These are phyloP conservation scores for Platerodrilus igneus DNA, from an alignment of 2,888 invertebrate genomes.

Conservation along the genomic window DNA sequence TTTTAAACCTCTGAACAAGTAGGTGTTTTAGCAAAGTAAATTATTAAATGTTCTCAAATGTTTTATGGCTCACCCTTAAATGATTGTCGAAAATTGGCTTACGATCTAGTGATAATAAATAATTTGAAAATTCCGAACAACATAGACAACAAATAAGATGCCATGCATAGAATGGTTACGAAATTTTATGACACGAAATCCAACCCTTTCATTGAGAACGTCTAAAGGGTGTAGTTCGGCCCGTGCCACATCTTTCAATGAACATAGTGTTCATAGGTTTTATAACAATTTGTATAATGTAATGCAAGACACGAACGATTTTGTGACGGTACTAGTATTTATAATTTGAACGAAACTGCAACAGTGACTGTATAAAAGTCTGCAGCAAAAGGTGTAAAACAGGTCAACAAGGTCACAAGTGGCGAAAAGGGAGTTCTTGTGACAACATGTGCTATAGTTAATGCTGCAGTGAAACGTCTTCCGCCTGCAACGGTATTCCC, in stretches of 20 bases:
- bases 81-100: slow-evolving; percentile 24
- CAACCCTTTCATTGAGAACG: slow-evolving; percentile 25
- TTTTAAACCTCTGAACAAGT: slow-evolving; percentile 23
- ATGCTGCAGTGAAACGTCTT: slow-evolving; percentile 33
- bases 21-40: slow-evolving; percentile 17
- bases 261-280: slow-evolving; percentile 25
- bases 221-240: slow-evolving; percentile 28
- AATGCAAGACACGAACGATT: slow-evolving; percentile 15
- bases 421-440: slow-evolving; percentile 40
- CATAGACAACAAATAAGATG: slow-evolving; percentile 21
- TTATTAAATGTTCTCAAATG: slow-evolving; percentile 21
- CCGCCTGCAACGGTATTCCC: slow-evolving; percentile 41
- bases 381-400: slow-evolving; percentile 27
- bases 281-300: slow-evolving; percentile 15
- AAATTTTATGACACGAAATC: no score
- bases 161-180: slow-evolving; percentile 24
- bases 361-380: slow-evolving; percentile 25
- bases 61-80: slow-evolving; percentile 23
- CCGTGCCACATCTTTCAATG: slow-evolving; percentile 28
- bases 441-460: slow-evolving; percentile 36
- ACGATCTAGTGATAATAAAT: slow-evolving; percentile 23
- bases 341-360: slow-evolving; percentile 31
- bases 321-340: slow-evolving; percentile 22
- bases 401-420: slow-evolving; percentile 37
- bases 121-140: slow-evolving; percentile 20